phyloP scores from a whole-genome alignment of 1,140 invertebrate genomes.

The Drosophila trapezifrons region DNA sequence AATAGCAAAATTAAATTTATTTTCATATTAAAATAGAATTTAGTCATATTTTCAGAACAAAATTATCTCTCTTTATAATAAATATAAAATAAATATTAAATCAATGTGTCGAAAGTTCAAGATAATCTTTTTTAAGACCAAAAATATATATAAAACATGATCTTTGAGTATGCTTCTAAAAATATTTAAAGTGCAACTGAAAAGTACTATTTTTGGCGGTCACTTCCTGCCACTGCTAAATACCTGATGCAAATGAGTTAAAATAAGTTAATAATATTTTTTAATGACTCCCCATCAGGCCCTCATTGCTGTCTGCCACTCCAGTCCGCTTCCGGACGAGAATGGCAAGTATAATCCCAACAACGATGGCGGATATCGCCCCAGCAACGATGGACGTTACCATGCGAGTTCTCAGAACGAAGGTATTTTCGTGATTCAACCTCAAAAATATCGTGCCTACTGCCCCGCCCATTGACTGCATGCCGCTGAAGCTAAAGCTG shows the following conservation, averaged over 20 bases:
- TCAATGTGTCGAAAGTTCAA: background rate
- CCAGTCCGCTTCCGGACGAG: constrained; percentile 56
- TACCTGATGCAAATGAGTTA: background rate
- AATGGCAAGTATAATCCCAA: constrained; percentile 81
- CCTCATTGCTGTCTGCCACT: constrained; percentile 71
- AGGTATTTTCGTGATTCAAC: constrained; percentile 75
- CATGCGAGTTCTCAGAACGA: constrained; percentile 65
- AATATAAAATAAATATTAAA: too few relatives aligned
- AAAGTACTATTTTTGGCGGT: background rate
- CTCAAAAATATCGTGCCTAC: constrained; percentile 34
- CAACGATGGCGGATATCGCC: constrained; percentile 69
- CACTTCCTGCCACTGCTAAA: constrained; percentile 13
- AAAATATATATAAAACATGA: background rate
- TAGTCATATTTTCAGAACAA: too few relatives aligned
- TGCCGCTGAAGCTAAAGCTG: constrained; percentile 37
- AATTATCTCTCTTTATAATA: background rate
- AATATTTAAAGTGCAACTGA: background rate
- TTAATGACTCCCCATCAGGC: constrained; percentile 40
- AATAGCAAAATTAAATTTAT: background rate
- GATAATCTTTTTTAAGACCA: background rate
- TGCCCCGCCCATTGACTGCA: constrained; percentile 63
- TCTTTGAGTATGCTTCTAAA: too few relatives aligned
- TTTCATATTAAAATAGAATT: too few relatives aligned
- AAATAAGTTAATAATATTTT: background rate
- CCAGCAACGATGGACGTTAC: constrained; percentile 76